Base-by-base conservation (phyloP, 2,797 vertebrate species). In the Meriones psammophilus region DNA sequence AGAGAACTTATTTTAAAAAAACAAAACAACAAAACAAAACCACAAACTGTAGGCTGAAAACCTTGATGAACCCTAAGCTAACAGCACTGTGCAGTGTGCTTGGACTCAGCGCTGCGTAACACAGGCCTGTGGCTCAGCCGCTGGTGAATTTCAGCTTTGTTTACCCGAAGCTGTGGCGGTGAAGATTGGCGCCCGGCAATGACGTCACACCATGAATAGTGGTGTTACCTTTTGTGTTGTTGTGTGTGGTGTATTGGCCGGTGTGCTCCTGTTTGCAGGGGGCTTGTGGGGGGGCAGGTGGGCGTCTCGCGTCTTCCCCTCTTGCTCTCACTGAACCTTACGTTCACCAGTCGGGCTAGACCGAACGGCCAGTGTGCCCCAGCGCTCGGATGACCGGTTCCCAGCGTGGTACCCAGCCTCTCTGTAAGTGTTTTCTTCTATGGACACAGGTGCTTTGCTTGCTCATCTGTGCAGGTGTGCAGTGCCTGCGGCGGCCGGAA, bases 91-190 rank as follows among this genome's bases (percentile, higher is more conserved):
- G 26, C 39, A 76, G 50, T 42, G 60, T 33, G 26, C 20, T 66
- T 58, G n/a, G 33, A 18, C 12, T 46, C 10, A 28, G 74, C 89
- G 13, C n/a, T 92, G 17, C 77, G 93, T 66, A 77, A 22, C 76
- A 79, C 12, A 85, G 24, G 54, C 33, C 15, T 76, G 69, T 73
- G 94, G 56, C 62, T 79, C 18, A 54, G 30, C 73, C 7, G 15
- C 42, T 83, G 89, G 9, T 87, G 84, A 68, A 64, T 54, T 96
- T 90, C 39, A 85, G 60, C 54, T 92, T 92, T 42, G 42, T 76
- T 76, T 20, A 13, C 58, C 73, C 85, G 56, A 88, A 74, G 46
- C 77, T 92, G 30, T 17, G 28, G 28, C 71, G 42, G 10, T 54
- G 28, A 54, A 78, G 18, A 10, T 54, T 54, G 1, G 28, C 28